Evolutionary conservation across 2,113 vertebrate species (phyloP).

Genomic region (Trichomycterus rosablanca): DNA sequence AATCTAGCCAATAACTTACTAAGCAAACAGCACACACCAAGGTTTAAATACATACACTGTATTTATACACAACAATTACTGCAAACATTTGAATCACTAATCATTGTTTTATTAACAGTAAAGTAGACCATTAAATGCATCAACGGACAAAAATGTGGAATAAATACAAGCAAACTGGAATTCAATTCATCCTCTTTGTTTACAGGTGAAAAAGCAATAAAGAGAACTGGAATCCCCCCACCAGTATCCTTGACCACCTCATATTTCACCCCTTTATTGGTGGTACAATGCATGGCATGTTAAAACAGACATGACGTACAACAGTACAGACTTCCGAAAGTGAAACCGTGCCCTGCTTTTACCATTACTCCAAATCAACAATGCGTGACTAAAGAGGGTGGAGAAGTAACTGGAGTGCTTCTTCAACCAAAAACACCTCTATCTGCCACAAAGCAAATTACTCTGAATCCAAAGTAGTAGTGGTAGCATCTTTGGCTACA

Average conservation of each 20-base stretch:
- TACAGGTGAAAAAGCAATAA: conserved; percentile 27
- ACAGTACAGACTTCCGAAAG: conserved; percentile 3
- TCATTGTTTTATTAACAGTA: no score
- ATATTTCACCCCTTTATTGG: conserved; percentile 37
- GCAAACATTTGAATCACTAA: no score
- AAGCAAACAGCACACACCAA: no score
- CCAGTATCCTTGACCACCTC: conserved; percentile 3
- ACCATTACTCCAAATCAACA: not conserved
- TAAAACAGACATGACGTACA: conserved; percentile 21
- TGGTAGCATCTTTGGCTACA: no score
- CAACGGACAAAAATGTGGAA: no score
- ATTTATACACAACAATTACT: no score
- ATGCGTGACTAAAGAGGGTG: not conserved
- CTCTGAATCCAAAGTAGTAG: not conserved
- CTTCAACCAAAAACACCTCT: conserved; percentile 6
- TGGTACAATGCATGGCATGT: conserved; percentile 27
- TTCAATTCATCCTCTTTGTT: not conserved
- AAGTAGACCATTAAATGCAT: no score
- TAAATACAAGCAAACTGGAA: no score
- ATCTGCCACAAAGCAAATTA: not conserved
- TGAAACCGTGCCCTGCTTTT: not conserved
- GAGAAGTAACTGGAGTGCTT: not conserved
- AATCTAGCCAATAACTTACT: no score
- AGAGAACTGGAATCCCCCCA: conserved; percentile 26
- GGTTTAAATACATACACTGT: no score